These are phyloP conservation scores for Stichodactyla mertensii DNA, from an alignment of 64 coral and sea anemone genomes.

Conservation along the genomic window DNA sequence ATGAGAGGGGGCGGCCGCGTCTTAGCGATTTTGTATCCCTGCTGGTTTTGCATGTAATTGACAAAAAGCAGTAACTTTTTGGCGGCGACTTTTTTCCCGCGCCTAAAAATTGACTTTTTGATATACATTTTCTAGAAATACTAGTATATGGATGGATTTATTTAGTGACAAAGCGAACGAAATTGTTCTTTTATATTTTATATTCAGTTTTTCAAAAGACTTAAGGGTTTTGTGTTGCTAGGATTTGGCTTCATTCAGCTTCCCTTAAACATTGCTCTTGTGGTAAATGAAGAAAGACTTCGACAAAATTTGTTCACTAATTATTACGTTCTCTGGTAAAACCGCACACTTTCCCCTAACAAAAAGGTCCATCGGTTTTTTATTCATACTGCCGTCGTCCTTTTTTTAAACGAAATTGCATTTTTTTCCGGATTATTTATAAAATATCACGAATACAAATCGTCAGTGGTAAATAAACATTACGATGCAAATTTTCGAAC, in stretches of 20 bases:
- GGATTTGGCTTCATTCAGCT: not conserved
- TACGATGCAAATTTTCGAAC: not conserved
- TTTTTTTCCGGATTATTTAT: not conserved
- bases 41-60: not conserved
- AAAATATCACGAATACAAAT: not conserved
- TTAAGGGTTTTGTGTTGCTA: conserved; percentile 7
- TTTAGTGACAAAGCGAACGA: not conserved
- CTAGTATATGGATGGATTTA: not conserved
- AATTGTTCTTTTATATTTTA: not conserved
- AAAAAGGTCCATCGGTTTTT: too few species aligned
- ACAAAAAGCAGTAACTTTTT: conserved; percentile 25
- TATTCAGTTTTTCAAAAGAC: not conserved
- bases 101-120: not conserved
- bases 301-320: too few species aligned
- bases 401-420: not conserved
- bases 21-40: not conserved
- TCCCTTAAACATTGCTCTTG: not conserved
- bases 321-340: too few species aligned
- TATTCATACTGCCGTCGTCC: not conserved
- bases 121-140: not conserved
- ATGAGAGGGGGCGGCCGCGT: conserved; percentile 2
- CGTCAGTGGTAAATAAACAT: not conserved
- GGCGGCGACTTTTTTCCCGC: not conserved
- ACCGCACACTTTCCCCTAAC: too few species aligned
- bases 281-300: too few species aligned